Conservation (phyloP, 1,140 invertebrate species). For the Lepidurus arcticus region DNA sequence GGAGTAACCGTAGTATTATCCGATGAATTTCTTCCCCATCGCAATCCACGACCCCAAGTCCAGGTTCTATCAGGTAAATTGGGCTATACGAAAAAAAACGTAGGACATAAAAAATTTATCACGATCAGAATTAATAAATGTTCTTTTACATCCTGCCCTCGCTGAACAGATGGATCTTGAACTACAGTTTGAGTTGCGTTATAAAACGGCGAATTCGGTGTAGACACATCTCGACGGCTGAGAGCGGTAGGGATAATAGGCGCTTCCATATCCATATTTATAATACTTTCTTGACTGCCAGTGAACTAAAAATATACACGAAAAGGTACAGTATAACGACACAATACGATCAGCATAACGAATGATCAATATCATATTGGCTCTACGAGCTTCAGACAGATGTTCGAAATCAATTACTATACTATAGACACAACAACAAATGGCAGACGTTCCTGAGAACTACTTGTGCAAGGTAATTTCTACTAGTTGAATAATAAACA, state of each 20-base stretch:
- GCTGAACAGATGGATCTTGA: background rate
- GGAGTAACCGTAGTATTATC: background rate
- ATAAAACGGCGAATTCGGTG: background rate
- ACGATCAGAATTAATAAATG: too few species aligned
- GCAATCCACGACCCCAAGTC: background rate
- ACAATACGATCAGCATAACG: background rate
- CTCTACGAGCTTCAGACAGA: too few species aligned
- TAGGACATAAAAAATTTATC: too few species aligned
- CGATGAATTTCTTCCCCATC: background rate
- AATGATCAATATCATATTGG: too few species aligned
- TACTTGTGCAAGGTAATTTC: too few species aligned
- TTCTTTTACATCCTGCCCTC: background rate
- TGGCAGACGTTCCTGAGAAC: too few species aligned
- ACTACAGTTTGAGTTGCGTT: background rate
- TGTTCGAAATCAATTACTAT: too few species aligned
- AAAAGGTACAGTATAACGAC: background rate
- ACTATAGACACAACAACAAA: too few species aligned
- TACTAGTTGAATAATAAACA: too few species aligned
- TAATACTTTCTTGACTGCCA: conserved; percentile 71
- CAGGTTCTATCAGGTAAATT: background rate
- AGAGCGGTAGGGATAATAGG: conserved; percentile 31
- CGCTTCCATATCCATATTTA: conserved; percentile 60
- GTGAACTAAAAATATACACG: conserved; percentile 53
- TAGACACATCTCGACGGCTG: background rate
- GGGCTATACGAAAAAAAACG: background rate